Base-by-base conservation (phyloP, 2,888 invertebrate species). In the Harmothoe impar region DNA sequence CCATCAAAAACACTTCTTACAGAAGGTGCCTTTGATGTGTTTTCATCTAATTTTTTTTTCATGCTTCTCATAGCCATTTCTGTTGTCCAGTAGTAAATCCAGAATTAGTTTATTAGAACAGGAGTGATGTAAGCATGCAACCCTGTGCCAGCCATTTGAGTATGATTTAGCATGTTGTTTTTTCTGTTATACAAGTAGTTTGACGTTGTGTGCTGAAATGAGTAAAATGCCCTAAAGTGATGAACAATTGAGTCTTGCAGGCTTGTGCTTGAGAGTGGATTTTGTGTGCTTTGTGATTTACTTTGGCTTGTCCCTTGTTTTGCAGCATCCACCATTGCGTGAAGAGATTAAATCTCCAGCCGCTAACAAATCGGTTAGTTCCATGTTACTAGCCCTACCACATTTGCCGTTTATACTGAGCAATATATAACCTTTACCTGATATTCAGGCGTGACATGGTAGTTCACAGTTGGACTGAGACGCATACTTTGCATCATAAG, bases 1-100 rank as follows among this genome's bases (percentile, higher is more conserved):
- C 90, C 94, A 95, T 43, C 81, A 90, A 54, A 77, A 81, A 52
- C 90, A 90, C 77, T n/a, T 52, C 43, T 43, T 77, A 12, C 43
- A 77, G 77, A 89, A 77, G 89, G 89, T 89, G 77, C 51, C 5
- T 89, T 33, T 86, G 81, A 81, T 81, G 81, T 23, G 20, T 81
- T 43, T 81, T 12, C 7, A 10, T 43, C 20, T 43, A 20, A 25
- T 25, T 81, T 81, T 81, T 1, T 81, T 81, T 81, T 81, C 0
- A 25, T 29, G 17, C 77, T 31, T 25, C 31, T 1, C 7, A 5
- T 77, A n/a, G 31, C 25, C 17, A 3, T 77, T 77, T 77, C 20
- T 23, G 20, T 77, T 77, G 77, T 17, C 5, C 25, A 29, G 31
- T 77, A 31, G 43, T 43, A 10, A 43, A 43, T 43, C 43, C 43